Percentiles rank a stretch among this genome's conserved stretches.
Evolutionary conservation across 2,888 invertebrate genomes (phyloP).

Genomic region (Deilephila porcellus): DNA sequence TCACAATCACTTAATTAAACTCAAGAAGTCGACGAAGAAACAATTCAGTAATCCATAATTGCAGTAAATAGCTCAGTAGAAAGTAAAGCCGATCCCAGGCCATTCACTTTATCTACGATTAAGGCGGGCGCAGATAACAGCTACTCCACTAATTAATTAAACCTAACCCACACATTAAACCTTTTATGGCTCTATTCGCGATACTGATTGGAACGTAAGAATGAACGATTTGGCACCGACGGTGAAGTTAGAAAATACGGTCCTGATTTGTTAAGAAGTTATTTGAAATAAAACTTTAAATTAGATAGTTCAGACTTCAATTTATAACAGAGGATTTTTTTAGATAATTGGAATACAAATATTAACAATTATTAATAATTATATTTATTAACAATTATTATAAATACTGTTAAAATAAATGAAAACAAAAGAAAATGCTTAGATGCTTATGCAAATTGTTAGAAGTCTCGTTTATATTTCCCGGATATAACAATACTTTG

Average conservation of each 20-base stretch:
- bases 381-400: no score
- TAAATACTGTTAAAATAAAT: no score
- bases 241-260: not conserved
- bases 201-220: conserved; percentile 26
- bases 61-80: not conserved
- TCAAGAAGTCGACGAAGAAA: not conserved
- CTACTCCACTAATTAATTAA: conserved; percentile 76
- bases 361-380: no score
- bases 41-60: not conserved
- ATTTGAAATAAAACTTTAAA: not conserved
- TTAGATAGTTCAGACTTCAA: no score
- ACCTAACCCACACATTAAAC: conserved; percentile 78
- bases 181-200: conserved; percentile 63
- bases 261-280: not conserved
- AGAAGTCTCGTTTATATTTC: no score
- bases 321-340: no score
- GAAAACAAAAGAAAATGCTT: no score
- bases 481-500: no score
- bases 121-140: conserved; percentile 68
- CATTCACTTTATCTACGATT: conserved; percentile 48
- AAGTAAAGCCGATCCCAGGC: conserved; percentile 44
- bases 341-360: no score
- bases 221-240: conserved; percentile 8
- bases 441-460: no score
- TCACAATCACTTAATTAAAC: not conserved